Percentiles rank a stretch among this genome's conserved stretches.
Evolutionary conservation across 2,888 invertebrate species (phyloP).

Genomic region (Ectemnius continuus): DNA sequence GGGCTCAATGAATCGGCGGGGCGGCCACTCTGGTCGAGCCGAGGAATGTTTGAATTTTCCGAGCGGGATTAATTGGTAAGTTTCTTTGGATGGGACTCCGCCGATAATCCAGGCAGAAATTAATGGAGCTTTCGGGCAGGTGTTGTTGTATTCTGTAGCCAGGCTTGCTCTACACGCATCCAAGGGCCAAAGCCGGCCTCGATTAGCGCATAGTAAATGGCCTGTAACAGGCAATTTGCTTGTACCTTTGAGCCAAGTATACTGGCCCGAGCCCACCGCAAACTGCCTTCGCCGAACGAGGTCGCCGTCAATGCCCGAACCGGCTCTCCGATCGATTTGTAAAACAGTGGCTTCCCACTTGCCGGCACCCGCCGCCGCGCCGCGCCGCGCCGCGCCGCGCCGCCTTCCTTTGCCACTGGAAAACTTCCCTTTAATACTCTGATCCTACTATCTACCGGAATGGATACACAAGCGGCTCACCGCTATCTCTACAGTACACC

Average conservation of each 20-base stretch:
- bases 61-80: no score
- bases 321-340: neutral
- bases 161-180: neutral
- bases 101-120: neutral
- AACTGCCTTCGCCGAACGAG: neutral
- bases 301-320: conserved; percentile 9
- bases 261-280: conserved; percentile 5
- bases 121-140: neutral
- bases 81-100: no score
- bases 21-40: no score
- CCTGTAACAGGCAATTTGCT: conserved; percentile 8
- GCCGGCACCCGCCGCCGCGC: no score
- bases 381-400: no score
- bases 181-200: neutral
- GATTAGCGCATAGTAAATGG: conserved; percentile 9
- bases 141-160: conserved; percentile 1
- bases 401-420: no score
- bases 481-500: no score
- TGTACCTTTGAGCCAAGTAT: conserved; percentile 10
- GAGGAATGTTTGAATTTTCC: no score
- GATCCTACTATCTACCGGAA: no score
- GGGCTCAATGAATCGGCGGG: no score
- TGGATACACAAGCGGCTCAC: no score
- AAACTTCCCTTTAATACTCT: no score
- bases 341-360: conserved; percentile 1